Base-by-base conservation (phyloP, 2,113 vertebrate genomes). In the Sterrhoptilus dennistouni region DNA sequence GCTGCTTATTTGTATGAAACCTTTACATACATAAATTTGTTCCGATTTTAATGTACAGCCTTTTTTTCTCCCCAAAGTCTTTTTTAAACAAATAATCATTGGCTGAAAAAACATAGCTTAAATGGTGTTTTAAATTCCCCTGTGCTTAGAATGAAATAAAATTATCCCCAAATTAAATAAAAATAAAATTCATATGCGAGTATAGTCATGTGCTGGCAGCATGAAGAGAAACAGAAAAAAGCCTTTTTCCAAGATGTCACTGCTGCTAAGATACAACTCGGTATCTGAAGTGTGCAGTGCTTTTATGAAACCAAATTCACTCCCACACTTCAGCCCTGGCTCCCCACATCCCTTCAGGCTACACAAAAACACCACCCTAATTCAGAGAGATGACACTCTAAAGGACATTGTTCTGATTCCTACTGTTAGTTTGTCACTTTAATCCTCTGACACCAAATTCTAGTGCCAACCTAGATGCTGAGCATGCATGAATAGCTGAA, bases 381-480 rank as follows among this genome's bases (percentile, higher is more conserved):
- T 47, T 63, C 29, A 68, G 19, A 68, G 31, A 70, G 10, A 23
- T 27, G 8, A 57, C 36, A 18, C 22, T 27, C 75, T 21, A 33
- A 56, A 74, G 74, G 61, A 24, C 5, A 23, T 59, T 23, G 7
- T 33, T 74, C 59, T 12, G 9, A 11, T 68, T 70, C 20, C 35
- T n/a, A 42, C 25, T 19, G 18, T 28, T 61, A 44, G 8, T 52
- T 80, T 52, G 49, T 53, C 59, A 74, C n/a, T 87, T 66, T 23
- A 74, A 45, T 81, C 54, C 35, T 3, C 61, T 60, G 66, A 68
- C 63, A 64, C 12, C 14, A 75, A 84, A 79, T 42, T 44, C 70
- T 52, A 64, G 49, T 47, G 19, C 13, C n/a, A 68, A 2, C 12
- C 24, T 42, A 14, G 14, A 71, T 0, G 0, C 18, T 40, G 44